Base-by-base conservation (phyloP, 1,140 invertebrate genomes). In the Drosophila subpulchrella region DNA sequence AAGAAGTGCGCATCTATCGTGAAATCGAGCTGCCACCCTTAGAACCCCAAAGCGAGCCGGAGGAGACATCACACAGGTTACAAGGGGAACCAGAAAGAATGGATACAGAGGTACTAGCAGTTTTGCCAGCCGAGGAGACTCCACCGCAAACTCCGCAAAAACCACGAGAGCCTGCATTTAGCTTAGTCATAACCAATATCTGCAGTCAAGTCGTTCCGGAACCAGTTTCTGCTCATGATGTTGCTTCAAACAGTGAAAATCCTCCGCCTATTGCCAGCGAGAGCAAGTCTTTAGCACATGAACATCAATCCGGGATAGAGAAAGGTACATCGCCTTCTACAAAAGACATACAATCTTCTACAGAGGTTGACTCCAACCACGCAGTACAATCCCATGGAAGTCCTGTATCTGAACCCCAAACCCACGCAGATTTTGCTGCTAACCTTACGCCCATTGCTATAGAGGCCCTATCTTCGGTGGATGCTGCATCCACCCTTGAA, bases 11-110 rank as follows among this genome's bases (percentile, higher is more conserved):
- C 6, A 85, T 91, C 27, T 91, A 91, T 58, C 77, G 71, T 15
- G 90, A 91, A 70, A 68, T 91, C 4, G 90, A 91, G 41, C 38
- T 88, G 32, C 82, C 61, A 2, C 86, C 78, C 15, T 20, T 75
- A 11, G 70, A 63, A 53, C 27, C 44, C 1, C 39, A 27, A 38
- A 39, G 38, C 8, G 53, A 66, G 6, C 1, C 8, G 10, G 10
- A 47, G 0, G 48, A 61, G 17, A 42, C 39, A 30, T n/a, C 32
- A 34, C 42, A 36, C 8, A 15, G 7, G 15, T 13, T 0, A 0
- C 38, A 44, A 20, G 17, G 30, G 24, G 47, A 48, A 32, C 13
- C 15, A 3, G 24, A 27, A 0, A 39, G 27, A 32, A 4, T 36
- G 12, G 7, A 38, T 11, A 20, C 51, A 12, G 24, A n/a, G 15